phyloP scores from a whole-genome alignment of 1,140 invertebrate genomes.

The Elysia chlorotica region DNA sequence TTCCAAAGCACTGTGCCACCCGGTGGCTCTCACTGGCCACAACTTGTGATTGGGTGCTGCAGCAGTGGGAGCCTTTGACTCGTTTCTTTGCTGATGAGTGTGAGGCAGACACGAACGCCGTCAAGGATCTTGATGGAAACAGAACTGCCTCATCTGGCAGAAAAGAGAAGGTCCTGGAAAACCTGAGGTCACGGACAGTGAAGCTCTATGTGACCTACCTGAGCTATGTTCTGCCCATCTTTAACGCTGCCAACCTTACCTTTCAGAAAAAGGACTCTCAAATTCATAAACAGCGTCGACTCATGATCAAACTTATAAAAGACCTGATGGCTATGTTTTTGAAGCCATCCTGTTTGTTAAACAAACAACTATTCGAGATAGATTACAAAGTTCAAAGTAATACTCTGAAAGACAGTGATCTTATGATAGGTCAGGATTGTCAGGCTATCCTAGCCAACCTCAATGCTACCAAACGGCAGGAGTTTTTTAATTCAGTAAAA shows the following conservation, averaged over 20 bases:
- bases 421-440: no score
- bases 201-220: not conserved
- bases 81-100: not conserved
- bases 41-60: not conserved
- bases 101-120: not conserved
- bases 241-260: not conserved
- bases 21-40: not conserved
- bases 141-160: not conserved
- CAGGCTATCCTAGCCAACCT: no score
- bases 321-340: not conserved
- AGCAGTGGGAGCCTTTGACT: not conserved
- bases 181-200: not conserved
- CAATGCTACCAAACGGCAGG: no score
- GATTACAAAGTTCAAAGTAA: no score
- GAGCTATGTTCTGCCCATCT: not conserved
- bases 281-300: not conserved
- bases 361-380: no score
- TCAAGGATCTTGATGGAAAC: not conserved
- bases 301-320: not conserved
- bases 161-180: not conserved
- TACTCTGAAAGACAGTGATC: no score
- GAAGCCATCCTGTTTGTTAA: no score
- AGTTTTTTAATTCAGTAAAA: no score
- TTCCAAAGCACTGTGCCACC: not conserved
- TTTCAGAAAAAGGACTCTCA: not conserved